Conservation (phyloP, 2,113 vertebrate genomes). For the Microcebus ravelobensis region DNA sequence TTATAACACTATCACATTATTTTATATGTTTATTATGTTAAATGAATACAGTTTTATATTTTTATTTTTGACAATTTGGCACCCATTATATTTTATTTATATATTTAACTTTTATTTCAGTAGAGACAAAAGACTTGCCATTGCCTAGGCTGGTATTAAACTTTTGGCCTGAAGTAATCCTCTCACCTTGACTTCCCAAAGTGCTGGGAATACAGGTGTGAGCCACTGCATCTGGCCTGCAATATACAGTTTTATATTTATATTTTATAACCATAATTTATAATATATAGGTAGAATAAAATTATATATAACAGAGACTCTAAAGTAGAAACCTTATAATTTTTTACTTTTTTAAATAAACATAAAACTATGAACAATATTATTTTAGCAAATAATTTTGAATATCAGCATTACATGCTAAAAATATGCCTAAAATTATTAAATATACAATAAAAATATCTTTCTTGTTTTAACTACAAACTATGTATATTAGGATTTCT, state of each 20-base stretch:
- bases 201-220: too few species aligned
- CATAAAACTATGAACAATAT: background rate
- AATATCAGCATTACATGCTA: background rate
- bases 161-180: too few species aligned
- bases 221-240: too few species aligned
- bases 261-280: background rate
- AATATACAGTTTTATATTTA: background rate
- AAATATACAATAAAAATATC: background rate
- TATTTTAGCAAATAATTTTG: background rate
- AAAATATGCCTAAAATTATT: background rate
- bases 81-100: background rate
- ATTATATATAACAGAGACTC: background rate
- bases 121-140: too few species aligned
- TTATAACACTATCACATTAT: background rate
- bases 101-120: too few species aligned
- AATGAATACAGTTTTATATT: background rate
- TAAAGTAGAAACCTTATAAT: background rate
- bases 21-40: background rate
- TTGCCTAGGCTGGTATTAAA: too few species aligned
- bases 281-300: background rate
- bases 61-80: background rate
- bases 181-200: too few species aligned
- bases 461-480: background rate
- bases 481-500: background rate
- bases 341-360: background rate